These are phyloP conservation scores for Sinocyclocheilus anshuiensis DNA, from an alignment of 2,113 vertebrate species.

Conservation along the genomic window DNA sequence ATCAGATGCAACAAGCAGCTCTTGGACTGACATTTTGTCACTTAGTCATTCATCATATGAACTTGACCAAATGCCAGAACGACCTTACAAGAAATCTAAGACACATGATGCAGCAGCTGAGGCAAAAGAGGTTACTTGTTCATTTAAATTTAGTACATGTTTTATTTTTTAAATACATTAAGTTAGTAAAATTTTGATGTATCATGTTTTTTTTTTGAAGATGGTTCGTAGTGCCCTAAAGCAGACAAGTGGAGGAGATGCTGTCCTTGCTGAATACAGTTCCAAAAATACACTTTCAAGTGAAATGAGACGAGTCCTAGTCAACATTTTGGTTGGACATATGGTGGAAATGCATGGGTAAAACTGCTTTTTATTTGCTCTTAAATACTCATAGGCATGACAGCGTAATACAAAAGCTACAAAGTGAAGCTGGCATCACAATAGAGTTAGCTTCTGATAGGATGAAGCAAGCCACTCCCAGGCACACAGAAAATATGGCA, in stretches of 20 bases:
- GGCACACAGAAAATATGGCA: background rate
- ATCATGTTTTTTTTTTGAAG: background rate
- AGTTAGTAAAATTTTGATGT: background rate
- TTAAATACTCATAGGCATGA: background rate
- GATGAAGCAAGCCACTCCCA: background rate
- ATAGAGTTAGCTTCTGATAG: background rate
- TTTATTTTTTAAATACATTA: background rate
- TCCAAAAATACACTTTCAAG: constrained; percentile 1
- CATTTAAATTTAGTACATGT: background rate
- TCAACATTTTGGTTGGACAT: background rate
- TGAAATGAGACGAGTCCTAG: background rate
- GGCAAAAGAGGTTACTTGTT: background rate
- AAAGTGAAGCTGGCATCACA: background rate
- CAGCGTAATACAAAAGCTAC: background rate
- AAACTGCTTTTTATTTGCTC: background rate
- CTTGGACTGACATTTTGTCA: background rate
- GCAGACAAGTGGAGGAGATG: background rate
- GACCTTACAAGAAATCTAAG: background rate
- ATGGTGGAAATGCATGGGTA: background rate
- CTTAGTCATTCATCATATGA: background rate
- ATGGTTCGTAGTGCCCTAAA: background rate
- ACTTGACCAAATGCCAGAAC: background rate
- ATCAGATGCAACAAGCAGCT: background rate
- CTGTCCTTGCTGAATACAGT: background rate
- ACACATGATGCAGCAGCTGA: background rate